Percentiles rank a stretch among this genome's conserved stretches.
Conservation (phyloP, 2,888 invertebrate species). For the Lycia hirtaria region DNA sequence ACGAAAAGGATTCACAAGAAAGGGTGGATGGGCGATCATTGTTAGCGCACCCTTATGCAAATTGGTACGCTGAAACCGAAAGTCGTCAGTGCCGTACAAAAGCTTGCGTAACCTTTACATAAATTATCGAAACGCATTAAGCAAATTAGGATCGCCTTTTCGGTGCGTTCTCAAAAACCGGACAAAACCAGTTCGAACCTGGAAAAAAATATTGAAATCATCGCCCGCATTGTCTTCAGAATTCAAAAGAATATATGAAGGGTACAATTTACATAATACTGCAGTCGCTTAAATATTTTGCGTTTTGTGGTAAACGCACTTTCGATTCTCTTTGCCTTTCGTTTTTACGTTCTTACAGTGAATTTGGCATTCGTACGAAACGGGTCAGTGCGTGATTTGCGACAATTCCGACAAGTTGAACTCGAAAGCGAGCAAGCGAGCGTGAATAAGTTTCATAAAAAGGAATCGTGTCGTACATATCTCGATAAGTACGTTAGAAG, state of each 20-base stretch:
- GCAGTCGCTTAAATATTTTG: constrained; percentile 72
- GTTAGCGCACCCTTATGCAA: constrained; percentile 78
- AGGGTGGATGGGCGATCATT: constrained; percentile 76
- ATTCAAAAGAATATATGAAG: constrained; percentile 48
- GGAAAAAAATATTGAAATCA: constrained; percentile 64
- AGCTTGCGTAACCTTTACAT: constrained; percentile 75
- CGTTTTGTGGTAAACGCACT: constrained; percentile 77
- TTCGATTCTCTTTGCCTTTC: constrained; percentile 56
- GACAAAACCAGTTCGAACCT: constrained; percentile 61
- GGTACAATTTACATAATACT: constrained; percentile 74
- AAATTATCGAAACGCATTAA: constrained; percentile 82
- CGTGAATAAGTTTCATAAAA: constrained; percentile 67
- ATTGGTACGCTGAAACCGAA: constrained; percentile 82
- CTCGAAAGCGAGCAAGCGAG: constrained; percentile 54
- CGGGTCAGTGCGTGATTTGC: constrained; percentile 59
- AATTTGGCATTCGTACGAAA: constrained; percentile 48
- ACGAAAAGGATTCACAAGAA: constrained; percentile 75
- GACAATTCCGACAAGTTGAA: constrained; percentile 45
- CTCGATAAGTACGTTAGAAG: constrained; percentile 74
- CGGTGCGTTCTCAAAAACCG: constrained; percentile 51
- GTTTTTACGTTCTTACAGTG: constrained; percentile 54
- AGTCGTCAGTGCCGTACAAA: constrained; percentile 80
- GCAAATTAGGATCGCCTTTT: constrained; percentile 71
- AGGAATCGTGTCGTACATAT: constrained; percentile 75
- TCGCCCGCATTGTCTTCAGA: constrained; percentile 56